Conservation (phyloP, 1,140 invertebrate genomes). For the Tetramorium alpestre region DNA sequence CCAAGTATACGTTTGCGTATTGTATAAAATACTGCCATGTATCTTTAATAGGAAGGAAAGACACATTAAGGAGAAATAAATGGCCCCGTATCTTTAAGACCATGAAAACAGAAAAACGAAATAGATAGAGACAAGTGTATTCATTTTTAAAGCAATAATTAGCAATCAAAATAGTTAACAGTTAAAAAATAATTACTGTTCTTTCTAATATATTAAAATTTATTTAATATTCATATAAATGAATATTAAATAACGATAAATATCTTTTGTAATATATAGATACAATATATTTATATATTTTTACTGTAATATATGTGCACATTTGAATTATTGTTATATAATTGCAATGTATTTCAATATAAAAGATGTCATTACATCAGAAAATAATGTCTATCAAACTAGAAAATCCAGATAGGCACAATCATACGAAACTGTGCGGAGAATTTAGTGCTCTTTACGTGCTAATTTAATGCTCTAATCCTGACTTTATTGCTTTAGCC, state of each 20-base stretch:
- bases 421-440: no score
- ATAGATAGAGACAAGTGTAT: not conserved
- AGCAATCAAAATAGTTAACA: not conserved
- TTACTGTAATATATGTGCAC: not conserved
- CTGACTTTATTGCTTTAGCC: no score
- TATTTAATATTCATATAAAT: not conserved
- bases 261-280: not conserved
- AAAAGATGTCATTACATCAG: not conserved
- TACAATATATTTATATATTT: not conserved
- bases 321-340: not conserved
- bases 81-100: not conserved
- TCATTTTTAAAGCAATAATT: not conserved
- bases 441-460: no score
- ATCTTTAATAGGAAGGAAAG: not conserved
- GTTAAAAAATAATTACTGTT: not conserved
- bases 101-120: not conserved
- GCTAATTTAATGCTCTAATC: no score
- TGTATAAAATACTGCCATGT: not conserved
- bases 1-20: not conserved
- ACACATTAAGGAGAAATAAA: not conserved
- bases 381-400: slow-evolving; percentile 3
- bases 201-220: not conserved
- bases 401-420: no score
- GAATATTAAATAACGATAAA: not conserved
- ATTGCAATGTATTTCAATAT: not conserved